phyloP scores from a whole-genome alignment of 2,113 vertebrate species.

The Himantopus leucocephalus region DNA sequence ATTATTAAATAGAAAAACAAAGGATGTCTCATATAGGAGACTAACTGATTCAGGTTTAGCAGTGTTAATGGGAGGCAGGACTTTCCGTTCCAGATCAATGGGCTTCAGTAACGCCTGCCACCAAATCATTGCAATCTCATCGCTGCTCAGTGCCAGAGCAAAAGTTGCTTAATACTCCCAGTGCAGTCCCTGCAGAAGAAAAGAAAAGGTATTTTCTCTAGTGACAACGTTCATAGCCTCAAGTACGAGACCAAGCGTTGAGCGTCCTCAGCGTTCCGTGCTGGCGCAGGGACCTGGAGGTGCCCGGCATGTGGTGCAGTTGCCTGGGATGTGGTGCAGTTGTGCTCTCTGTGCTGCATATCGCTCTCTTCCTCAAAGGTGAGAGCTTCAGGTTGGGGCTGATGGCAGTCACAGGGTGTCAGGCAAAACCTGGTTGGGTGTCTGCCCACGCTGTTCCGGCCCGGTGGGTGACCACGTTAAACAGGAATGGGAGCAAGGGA shows the following conservation, averaged over 20 bases:
- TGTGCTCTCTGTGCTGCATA: neutral
- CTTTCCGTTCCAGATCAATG: neutral
- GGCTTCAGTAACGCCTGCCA: neutral
- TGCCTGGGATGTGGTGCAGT: neutral
- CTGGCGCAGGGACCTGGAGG: neutral
- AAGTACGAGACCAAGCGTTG: neutral
- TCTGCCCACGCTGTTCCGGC: neutral
- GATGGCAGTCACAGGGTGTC: neutral
- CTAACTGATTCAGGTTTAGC: neutral
- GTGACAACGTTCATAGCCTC: neutral
- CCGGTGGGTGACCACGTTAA: neutral
- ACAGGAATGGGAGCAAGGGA: neutral
- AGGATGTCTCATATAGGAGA: neutral
- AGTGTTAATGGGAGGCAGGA: neutral
- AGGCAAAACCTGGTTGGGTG: neutral
- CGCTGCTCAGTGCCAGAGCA: neutral
- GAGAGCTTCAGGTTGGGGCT: neutral
- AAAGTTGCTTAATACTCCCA: neutral
- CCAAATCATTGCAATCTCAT: neutral
- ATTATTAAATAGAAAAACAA: slow-evolving; percentile 60
- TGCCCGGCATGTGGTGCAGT: neutral
- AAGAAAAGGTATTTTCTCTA: neutral
- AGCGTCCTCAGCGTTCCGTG: neutral
- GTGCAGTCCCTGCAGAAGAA: neutral
- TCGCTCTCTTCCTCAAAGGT: neutral